Conservation (phyloP, 92 coral and sea anemone species). For the Heliopora coerulea region DNA sequence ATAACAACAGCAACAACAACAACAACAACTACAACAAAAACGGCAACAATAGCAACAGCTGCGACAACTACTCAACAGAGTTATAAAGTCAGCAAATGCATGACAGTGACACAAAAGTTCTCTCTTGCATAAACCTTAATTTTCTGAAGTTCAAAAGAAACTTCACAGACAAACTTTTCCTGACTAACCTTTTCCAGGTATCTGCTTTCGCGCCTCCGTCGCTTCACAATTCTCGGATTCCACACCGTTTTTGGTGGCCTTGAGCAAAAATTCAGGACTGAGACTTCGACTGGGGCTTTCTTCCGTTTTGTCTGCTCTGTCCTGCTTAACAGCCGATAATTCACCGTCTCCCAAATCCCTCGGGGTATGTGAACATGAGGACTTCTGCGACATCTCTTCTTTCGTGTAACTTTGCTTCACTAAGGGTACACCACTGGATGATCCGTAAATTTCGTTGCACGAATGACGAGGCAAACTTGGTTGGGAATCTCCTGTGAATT, state of each 20-base stretch:
- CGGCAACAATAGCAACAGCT: slow-evolving; percentile 4
- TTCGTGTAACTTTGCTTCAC: neutral
- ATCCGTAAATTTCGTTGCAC: neutral
- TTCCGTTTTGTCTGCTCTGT: neutral
- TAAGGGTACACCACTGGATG: neutral
- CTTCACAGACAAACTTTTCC: no score
- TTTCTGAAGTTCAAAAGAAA: no score
- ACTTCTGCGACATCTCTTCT: neutral
- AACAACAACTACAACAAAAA: slow-evolving; percentile 6
- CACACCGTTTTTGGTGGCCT: neutral
- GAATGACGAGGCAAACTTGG: neutral
- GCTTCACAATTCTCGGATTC: neutral
- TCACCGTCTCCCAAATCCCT: neutral
- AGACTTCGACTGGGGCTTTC: neutral
- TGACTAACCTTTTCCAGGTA: neutral
- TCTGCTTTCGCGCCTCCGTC: neutral
- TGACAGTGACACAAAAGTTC: no score
- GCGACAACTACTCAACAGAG: no score
- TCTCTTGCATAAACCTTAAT: no score
- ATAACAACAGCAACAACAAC: slow-evolving; percentile 4
- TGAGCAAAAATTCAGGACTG: slow-evolving; percentile 17
- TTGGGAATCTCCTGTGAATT: neutral
- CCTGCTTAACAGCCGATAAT: neutral
- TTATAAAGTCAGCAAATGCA: no score
- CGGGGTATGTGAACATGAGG: neutral